phyloP scores from a whole-genome alignment of 2,113 vertebrate species.

The Gracilinanus agilis region DNA sequence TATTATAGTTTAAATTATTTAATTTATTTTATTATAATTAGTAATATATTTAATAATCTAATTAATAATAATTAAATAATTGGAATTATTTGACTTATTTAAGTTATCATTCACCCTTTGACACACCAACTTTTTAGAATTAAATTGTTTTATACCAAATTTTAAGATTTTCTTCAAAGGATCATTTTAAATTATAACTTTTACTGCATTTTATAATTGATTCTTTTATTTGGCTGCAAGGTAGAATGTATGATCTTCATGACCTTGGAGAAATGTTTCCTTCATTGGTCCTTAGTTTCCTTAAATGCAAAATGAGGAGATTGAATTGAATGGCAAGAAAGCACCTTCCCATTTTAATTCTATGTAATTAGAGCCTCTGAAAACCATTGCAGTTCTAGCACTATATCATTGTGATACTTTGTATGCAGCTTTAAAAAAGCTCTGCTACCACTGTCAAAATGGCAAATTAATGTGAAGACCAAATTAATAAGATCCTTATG shows the following conservation, averaged over 20 bases:
- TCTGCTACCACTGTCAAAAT: too few species aligned
- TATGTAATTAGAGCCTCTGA: too few species aligned
- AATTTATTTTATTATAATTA: too few species aligned
- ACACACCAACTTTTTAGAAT: too few species aligned
- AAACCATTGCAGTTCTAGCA: too few species aligned
- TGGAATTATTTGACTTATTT: too few species aligned
- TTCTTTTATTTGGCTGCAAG: background rate
- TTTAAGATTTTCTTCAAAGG: background rate
- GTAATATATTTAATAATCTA: too few species aligned
- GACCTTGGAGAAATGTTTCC: background rate
- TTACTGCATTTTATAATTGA: background rate
- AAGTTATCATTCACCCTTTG: background rate
- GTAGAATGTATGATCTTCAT: background rate
- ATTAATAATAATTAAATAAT: too few species aligned
- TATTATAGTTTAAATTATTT: too few species aligned
- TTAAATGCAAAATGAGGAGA: background rate
- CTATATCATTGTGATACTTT: too few species aligned
- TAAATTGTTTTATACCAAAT: background rate
- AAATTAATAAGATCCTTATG: background rate
- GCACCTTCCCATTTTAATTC: background rate
- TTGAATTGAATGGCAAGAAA: background rate
- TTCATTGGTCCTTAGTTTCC: background rate
- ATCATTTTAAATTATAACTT: background rate
- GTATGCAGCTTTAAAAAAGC: too few species aligned
- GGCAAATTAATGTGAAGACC: too few species aligned